Evolutionary conservation across 2,797 vertebrate species (phyloP).

Genomic region (Oreortyx pictus): DNA sequence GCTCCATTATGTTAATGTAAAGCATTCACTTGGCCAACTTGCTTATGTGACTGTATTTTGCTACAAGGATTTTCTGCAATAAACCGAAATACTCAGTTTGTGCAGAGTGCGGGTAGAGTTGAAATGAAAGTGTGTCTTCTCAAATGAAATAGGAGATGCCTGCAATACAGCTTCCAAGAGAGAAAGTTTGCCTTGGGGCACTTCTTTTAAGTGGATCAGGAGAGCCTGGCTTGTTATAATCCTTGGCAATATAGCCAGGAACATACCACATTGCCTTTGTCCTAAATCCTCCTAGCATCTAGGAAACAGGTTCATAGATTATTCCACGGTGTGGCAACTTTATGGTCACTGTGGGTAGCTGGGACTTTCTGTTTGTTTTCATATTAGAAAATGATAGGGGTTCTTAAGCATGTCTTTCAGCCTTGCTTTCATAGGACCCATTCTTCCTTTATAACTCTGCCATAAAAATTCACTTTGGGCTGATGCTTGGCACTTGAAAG

Average conservation of each 20-base stretch:
- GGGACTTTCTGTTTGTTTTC: background rate
- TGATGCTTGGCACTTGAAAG: background rate
- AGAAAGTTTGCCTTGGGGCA: background rate
- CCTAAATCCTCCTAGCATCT: background rate
- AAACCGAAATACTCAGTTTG: background rate
- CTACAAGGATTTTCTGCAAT: background rate
- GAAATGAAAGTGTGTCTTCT: background rate
- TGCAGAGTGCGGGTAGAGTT: background rate
- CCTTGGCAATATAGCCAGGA: background rate
- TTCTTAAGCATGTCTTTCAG: background rate
- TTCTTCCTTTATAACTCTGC: background rate
- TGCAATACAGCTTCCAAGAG: background rate
- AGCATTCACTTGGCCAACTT: background rate
- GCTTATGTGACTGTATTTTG: background rate
- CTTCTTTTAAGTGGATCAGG: background rate
- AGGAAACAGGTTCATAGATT: background rate
- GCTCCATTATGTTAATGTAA: background rate
- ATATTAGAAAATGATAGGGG: background rate
- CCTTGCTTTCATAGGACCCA: background rate
- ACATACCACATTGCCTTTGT: background rate
- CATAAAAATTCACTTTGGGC: background rate
- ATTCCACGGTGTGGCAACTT: background rate
- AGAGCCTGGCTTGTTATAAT: background rate
- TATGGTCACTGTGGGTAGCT: background rate
- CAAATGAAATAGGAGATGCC: conserved; percentile 3